Evolutionary conservation across 2,113 vertebrate genomes (phyloP).

Genomic region (Danio rerio): GRCz12tu NC_133196.1:12229001-12229500

Average conservation of each 20-base stretch:
- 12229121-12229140: not conserved
- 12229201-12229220: not conserved
- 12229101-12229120: not conserved
- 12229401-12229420: not conserved
- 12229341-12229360: not conserved
- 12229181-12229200: not conserved
- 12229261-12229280: not conserved
- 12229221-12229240: not conserved
- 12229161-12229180: not conserved
- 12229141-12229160: constrained; percentile 12
- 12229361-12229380: not conserved
- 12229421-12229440: not conserved
- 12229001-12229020: not conserved
- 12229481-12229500: not conserved
- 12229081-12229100: not conserved
- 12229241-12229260: not conserved
- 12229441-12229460: not conserved
- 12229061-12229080: not conserved
- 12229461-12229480: not conserved
- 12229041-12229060: constrained; percentile 5
- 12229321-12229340: not conserved
- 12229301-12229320: not conserved
- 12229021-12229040: not conserved
- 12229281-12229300: not conserved
- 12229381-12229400: not conserved